Percentiles rank a stretch among this genome's conserved stretches.
phyloP scores from a whole-genome alignment of 2,888 invertebrate genomes.

The Ptychoptera albimana region DNA sequence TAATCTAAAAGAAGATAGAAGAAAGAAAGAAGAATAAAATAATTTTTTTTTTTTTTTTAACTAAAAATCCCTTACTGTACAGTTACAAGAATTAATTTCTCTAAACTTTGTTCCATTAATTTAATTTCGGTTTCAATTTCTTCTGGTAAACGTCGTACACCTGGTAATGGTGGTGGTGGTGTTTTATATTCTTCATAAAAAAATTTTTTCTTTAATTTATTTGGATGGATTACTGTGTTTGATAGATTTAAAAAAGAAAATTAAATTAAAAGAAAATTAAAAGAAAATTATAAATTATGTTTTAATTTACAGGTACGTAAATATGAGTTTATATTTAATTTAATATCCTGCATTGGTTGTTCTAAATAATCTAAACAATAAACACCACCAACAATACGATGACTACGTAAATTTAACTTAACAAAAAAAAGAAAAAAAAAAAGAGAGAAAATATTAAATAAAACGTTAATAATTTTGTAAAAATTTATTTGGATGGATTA shows the following conservation, averaged over 20 bases:
- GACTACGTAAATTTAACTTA: constrained; percentile 48
- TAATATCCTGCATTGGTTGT: constrained; percentile 54
- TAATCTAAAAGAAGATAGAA: constrained; percentile 31
- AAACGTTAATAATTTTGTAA: not conserved
- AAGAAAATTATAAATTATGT: not conserved
- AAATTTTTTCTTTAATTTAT: constrained; percentile 38
- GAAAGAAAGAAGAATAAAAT: constrained; percentile 3
- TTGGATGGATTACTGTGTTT: constrained; percentile 28
- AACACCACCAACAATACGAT: constrained; percentile 59
- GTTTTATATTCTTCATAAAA: constrained; percentile 54
- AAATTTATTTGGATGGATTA: constrained; percentile 18
- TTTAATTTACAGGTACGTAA: constrained; percentile 22
- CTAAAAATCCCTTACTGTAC: constrained; percentile 40
- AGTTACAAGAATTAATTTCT: constrained; percentile 51
- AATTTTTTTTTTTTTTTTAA: not conserved
- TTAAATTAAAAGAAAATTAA: not conserved
- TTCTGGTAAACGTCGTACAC: constrained; percentile 54
- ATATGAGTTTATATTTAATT: constrained; percentile 23
- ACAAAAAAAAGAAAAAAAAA: too few relatives aligned
- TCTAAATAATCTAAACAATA: constrained; percentile 54
- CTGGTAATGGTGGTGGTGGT: constrained; percentile 46
- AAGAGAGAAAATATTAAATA: not conserved
- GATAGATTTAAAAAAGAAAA: constrained; percentile 1
- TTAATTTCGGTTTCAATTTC: constrained; percentile 67
- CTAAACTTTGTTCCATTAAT: constrained; percentile 53